Conservation (phyloP, 2,113 vertebrate genomes). For the Eurystomus gularis region DNA sequence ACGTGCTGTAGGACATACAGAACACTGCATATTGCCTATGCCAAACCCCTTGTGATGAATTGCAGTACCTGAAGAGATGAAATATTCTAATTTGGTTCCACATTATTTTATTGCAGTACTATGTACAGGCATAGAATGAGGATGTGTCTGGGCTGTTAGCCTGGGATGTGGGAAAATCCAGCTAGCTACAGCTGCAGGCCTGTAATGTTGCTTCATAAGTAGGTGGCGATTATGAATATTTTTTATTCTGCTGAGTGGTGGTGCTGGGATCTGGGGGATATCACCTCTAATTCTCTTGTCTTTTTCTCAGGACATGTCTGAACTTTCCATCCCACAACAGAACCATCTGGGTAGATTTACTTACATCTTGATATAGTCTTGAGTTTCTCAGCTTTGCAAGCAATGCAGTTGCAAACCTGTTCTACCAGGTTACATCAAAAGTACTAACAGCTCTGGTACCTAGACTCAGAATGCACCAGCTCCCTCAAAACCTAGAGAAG, state of each 20-base stretch:
- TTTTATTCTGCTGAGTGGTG: not conserved
- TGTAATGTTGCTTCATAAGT: not conserved
- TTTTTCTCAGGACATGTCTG: not conserved
- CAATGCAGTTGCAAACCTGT: not conserved
- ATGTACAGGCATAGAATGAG: not conserved
- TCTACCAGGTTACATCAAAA: not conserved
- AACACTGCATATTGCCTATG: not conserved
- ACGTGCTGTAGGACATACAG: not conserved
- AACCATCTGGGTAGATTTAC: not conserved
- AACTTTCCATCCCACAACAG: not conserved
- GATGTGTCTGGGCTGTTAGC: not conserved
- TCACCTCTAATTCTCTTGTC: not conserved
- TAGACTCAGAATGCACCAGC: not conserved
- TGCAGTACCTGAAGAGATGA: not conserved
- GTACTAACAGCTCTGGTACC: not conserved
- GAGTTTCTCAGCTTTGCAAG: not conserved
- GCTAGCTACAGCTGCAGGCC: not conserved
- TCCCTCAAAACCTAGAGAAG: not conserved
- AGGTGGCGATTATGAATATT: not conserved
- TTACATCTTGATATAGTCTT: not conserved
- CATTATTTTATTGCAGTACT: not conserved
- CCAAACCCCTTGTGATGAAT: not conserved
- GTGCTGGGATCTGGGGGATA: not conserved
- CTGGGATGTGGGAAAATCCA: not conserved
- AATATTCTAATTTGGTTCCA: not conserved